Base-by-base conservation (phyloP, 1,140 invertebrate genomes). In the Aphelinus atriplicis region DNA sequence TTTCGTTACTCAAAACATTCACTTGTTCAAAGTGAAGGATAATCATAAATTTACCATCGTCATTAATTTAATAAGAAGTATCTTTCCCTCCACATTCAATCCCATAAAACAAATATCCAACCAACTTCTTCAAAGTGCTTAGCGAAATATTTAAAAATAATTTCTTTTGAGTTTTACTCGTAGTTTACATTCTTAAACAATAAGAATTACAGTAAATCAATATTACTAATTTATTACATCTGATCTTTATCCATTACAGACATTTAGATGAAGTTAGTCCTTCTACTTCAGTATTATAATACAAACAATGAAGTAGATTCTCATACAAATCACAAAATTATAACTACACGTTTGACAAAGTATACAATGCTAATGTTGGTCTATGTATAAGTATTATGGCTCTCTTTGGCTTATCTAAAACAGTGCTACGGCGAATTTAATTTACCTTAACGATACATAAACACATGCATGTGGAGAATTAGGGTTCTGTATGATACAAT, bases 191-290 rank as follows among this genome's bases (percentile, higher is more conserved):
- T 47, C 26, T 62, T 57, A 56, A 66, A 66, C 3, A 64, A 69
- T 57, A 46, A 70, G 43, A 64, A 75, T 55, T 56, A 67, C 2
- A 60, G 46, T 74, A 3, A 56, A 62, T 55, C 68, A 68, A 74
- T 62, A 55, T 9, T 68, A 74, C 62, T 69, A 0, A 69, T n/a
- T n/a, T 62, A 26, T 6, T 58, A 57, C 3, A 75, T 64, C 46
- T 50, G 66, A 75, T 69, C 73, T 69, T 70, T 75, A 75, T 63
- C 60, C 26, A 63, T 75, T 69, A 75, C 73, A 75, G 58, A 57
- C 3, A 62, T 64, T 7, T 55, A 56, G 60, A 61, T 42, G 48
- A 51, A 56, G 63, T 64, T 50, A 3, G 2, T 60, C 45, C 68
- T 64, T 75, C n/a, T 70, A 67, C 62, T 50, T 42, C 67, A 50